phyloP scores from a whole-genome alignment of 2,797 vertebrate species.

The Acipenser ruthenus region DNA sequence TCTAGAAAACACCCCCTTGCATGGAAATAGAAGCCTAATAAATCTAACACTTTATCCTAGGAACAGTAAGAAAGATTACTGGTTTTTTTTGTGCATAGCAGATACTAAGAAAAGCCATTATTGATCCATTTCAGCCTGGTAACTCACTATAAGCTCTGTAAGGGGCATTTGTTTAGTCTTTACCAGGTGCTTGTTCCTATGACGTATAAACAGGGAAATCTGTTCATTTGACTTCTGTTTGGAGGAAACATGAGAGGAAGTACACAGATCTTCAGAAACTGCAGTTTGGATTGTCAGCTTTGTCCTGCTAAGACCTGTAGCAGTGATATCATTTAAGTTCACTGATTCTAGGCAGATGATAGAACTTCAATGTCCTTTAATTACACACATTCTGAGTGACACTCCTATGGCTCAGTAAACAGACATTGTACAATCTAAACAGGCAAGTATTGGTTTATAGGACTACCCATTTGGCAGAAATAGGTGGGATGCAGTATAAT shows the following conservation, averaged over 20 bases:
- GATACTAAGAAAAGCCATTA: no score
- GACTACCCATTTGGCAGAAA: background rate
- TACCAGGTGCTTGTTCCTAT: slow-evolving; percentile 55
- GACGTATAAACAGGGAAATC: slow-evolving; percentile 47
- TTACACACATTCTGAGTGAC: slow-evolving; percentile 37
- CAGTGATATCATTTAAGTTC: slow-evolving; percentile 60
- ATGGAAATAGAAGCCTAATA: no score
- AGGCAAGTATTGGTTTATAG: slow-evolving; percentile 25
- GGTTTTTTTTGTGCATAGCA: no score
- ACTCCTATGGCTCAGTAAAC: slow-evolving; percentile 51
- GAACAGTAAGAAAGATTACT: no score
- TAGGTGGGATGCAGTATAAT: background rate
- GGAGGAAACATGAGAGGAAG: slow-evolving; percentile 50
- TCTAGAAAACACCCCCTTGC: no score
- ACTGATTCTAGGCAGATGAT: slow-evolving; percentile 52
- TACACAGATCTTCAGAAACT: slow-evolving; percentile 39
- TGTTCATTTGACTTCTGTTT: slow-evolving; percentile 65
- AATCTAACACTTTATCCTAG: no score
- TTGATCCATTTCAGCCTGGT: no score
- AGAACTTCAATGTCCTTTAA: slow-evolving; percentile 57
- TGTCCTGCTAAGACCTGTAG: slow-evolving; percentile 50
- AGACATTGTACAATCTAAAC: slow-evolving; percentile 46
- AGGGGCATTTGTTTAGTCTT: slow-evolving; percentile 36
- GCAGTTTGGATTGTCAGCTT: slow-evolving; percentile 38
- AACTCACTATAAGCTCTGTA: no score